Conservation (phyloP, 2,888 invertebrate species). For the Agriopis aurantiaria region DNA sequence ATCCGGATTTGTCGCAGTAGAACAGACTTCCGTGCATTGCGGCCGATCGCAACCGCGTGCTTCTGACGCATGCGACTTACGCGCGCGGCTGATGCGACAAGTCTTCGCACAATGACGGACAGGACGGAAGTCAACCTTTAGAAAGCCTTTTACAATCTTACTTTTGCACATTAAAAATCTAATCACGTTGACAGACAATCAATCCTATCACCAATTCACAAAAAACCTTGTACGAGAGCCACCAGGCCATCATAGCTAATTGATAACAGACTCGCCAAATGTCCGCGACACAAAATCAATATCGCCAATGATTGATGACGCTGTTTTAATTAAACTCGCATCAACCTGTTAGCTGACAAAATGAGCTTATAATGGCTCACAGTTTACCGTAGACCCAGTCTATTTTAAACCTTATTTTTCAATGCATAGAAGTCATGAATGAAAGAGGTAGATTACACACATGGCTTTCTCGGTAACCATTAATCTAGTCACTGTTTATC, state of each 20-base stretch:
- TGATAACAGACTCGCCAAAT: constrained; percentile 76
- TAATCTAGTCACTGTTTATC: constrained; percentile 38
- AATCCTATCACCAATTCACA: constrained; percentile 11
- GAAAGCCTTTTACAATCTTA: background rate
- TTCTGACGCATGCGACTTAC: no score
- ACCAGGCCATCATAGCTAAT: constrained; percentile 60
- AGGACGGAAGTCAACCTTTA: background rate
- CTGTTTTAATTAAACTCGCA: constrained; percentile 82
- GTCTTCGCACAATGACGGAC: no score
- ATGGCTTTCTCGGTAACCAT: constrained; percentile 21
- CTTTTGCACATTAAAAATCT: constrained; percentile 7
- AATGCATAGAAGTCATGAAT: constrained; percentile 13
- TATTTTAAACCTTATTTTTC: constrained; percentile 23
- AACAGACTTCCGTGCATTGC: no score
- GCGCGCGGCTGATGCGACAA: no score
- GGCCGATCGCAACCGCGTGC: no score
- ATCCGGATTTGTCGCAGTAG: no score
- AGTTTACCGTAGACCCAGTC: constrained; percentile 35
- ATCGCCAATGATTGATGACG: constrained; percentile 78
- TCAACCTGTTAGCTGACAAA: constrained; percentile 78
- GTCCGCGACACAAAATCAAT: constrained; percentile 82
- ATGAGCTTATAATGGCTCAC: constrained; percentile 78
- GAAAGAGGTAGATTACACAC: constrained; percentile 9
- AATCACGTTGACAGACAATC: constrained; percentile 25
- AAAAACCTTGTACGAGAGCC: constrained; percentile 25